These are phyloP conservation scores for Meleagris gallopavo DNA, from an alignment of 2,113 vertebrate species.

Conservation along the genomic window DNA sequence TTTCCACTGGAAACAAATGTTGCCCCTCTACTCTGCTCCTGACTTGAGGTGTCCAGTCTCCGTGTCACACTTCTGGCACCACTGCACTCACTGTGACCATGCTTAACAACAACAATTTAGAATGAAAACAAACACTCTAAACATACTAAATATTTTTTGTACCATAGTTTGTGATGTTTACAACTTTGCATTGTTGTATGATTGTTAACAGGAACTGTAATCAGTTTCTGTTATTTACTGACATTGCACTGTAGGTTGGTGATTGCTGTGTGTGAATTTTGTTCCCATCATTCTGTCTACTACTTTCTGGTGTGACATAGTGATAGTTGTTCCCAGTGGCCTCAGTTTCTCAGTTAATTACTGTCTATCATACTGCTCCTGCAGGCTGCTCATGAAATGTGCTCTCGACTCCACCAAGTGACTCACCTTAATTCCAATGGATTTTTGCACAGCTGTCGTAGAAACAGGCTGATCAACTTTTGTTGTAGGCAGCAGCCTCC, in stretches of 20 bases:
- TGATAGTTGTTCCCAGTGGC: neutral
- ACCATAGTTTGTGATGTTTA: neutral
- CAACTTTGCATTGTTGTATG: neutral
- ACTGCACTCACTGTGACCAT: rapidly evolving
- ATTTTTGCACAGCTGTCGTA: neutral
- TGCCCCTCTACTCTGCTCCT: rapidly evolving
- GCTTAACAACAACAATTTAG: neutral
- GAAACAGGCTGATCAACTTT: neutral
- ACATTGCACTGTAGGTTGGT: neutral
- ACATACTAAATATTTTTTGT: neutral
- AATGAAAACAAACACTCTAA: constrained; percentile 11
- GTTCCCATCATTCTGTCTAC: neutral
- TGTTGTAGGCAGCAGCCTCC: neutral
- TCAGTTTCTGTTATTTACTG: neutral
- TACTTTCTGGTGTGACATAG: neutral
- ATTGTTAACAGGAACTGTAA: neutral
- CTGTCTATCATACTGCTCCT: neutral
- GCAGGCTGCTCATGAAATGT: neutral
- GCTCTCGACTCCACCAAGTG: neutral
- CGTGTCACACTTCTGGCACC: rapidly evolving
- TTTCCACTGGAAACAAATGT: neutral
- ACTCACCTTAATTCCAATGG: neutral
- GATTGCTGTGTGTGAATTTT: neutral
- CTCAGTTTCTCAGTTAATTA: neutral
- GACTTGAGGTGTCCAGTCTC: rapidly evolving